phyloP scores from a whole-genome alignment of 2,888 invertebrate species.

The Dermolepida albohirtum region DNA sequence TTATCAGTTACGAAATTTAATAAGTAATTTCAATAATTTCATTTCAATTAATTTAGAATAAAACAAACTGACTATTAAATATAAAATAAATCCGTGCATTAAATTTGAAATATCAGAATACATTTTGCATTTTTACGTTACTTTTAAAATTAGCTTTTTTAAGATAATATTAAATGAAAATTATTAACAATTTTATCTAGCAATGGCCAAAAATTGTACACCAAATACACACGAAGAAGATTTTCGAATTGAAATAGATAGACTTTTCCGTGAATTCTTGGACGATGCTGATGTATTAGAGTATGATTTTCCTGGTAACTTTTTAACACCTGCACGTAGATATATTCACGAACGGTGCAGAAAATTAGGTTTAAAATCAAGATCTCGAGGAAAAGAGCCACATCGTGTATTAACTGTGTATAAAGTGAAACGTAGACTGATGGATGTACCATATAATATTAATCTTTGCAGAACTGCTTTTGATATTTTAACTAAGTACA shows the following conservation, averaged over 20 bases:
- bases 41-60: too few relatives aligned
- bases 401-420: constrained; percentile 50
- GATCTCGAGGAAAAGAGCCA: constrained; percentile 80
- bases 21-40: too few relatives aligned
- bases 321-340: constrained; percentile 82
- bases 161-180: too few relatives aligned
- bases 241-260: constrained; percentile 52
- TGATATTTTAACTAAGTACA: constrained; percentile 26
- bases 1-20: too few relatives aligned
- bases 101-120: too few relatives aligned
- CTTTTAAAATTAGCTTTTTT: too few relatives aligned
- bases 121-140: too few relatives aligned
- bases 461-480: constrained; percentile 37
- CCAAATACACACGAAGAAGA: constrained; percentile 36
- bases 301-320: constrained; percentile 72
- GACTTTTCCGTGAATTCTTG: constrained; percentile 56
- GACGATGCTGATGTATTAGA: constrained; percentile 53
- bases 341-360: constrained; percentile 81
- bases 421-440: constrained; percentile 42
- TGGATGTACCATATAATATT: constrained; percentile 41
- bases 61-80: too few relatives aligned
- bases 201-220: constrained; percentile 4
- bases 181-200: constrained; percentile 12
- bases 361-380: constrained; percentile 79
- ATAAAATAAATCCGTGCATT: too few relatives aligned